Conservation (phyloP, 2,113 vertebrate genomes). For the Ascaphus truei region DNA sequence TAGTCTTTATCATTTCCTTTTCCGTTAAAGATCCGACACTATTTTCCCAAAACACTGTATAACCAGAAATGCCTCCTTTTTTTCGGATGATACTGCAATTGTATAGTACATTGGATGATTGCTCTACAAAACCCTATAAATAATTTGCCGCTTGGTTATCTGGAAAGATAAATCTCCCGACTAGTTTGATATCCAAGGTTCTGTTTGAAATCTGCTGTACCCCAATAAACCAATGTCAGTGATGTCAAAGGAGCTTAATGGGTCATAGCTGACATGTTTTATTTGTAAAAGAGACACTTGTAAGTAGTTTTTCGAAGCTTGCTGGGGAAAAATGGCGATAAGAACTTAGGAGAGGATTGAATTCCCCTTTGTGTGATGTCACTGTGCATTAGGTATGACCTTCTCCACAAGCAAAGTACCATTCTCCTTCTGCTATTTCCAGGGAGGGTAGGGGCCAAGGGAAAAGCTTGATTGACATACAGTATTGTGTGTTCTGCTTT, state of each 20-base stretch:
- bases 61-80: too few relatives aligned
- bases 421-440: background rate
- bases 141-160: background rate
- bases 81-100: too few relatives aligned
- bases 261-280: background rate
- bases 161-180: constrained; percentile 1
- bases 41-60: too few relatives aligned
- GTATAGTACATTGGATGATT: too few relatives aligned
- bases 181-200: constrained; percentile 8
- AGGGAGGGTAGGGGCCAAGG: background rate
- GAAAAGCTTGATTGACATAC: background rate
- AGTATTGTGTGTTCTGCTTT: background rate
- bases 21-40: too few relatives aligned
- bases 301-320: constrained; percentile 9
- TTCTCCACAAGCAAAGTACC: too few relatives aligned
- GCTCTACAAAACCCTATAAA: too few relatives aligned
- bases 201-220: background rate
- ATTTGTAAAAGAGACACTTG: background rate
- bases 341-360: background rate
- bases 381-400: too few relatives aligned
- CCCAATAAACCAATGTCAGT: constrained; percentile 4
- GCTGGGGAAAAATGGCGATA: background rate
- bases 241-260: constrained; percentile 16
- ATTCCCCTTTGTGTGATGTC: too few relatives aligned
- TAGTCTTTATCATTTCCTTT: too few relatives aligned